Conservation (phyloP, 2,797 vertebrate genomes). For the Bryconaethiops microstoma region DNA sequence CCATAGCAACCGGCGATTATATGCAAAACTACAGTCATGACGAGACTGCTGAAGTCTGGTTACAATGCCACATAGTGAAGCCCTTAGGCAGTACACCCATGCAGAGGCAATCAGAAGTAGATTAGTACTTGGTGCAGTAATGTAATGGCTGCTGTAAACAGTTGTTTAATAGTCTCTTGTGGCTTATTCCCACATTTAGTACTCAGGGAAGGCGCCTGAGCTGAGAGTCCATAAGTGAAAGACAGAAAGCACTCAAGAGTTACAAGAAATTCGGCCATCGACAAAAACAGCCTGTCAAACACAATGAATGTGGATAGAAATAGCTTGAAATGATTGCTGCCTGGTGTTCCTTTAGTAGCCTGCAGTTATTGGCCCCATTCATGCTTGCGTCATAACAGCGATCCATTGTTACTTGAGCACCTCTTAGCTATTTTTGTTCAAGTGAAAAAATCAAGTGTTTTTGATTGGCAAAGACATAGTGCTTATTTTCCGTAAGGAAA, state of each 20-base stretch:
- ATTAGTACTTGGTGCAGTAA: slow-evolving; percentile 13
- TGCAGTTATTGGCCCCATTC: slow-evolving; percentile 13
- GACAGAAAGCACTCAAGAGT: neutral
- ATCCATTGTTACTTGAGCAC: neutral
- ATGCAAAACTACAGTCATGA: neutral
- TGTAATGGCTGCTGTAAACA: slow-evolving; percentile 27
- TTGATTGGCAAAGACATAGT: neutral
- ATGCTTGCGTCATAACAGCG: slow-evolving; percentile 10
- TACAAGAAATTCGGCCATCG: slow-evolving; percentile 21
- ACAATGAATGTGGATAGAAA: slow-evolving; percentile 31
- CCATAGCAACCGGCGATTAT: neutral
- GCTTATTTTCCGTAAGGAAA: neutral
- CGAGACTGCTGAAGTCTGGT: neutral
- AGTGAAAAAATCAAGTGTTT: neutral
- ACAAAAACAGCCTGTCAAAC: neutral
- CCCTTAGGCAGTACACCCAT: neutral
- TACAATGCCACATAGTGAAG: neutral
- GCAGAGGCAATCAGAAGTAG: slow-evolving; percentile 16
- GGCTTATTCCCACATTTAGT: slow-evolving; percentile 12
- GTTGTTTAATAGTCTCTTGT: slow-evolving; percentile 17
- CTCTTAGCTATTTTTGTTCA: slow-evolving; percentile 11
- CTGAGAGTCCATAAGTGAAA: neutral
- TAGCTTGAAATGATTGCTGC: slow-evolving; percentile 28
- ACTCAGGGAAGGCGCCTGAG: neutral
- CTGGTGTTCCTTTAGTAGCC: slow-evolving; percentile 25